Evolutionary conservation across 2,797 vertebrate genomes (phyloP), one percentile per base, ranked within the genome.

Genomic region (Tinamus major): DNA sequence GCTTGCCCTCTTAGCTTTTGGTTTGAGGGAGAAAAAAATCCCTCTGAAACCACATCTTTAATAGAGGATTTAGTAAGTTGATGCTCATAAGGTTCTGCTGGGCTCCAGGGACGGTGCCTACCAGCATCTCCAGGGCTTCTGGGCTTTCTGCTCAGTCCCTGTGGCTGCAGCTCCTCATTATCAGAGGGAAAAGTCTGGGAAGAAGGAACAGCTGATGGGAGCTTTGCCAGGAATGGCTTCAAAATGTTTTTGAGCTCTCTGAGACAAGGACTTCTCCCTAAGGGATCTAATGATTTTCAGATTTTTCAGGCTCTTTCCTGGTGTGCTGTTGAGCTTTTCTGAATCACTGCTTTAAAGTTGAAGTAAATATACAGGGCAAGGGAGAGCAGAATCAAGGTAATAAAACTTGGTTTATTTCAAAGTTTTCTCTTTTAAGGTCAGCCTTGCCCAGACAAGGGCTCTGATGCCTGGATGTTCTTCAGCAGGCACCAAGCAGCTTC

Each of bases 221-320:
- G 14, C 16, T 91, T 82, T 76, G 29, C 29, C 51, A 77, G 44
- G 42, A 81, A 59, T 81, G 80, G 9, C 67, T 88, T 89, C 48
- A 58, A 84, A 67, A 65, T 39, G 7, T 4, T 67, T 65, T 42
- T 37, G 16, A 58, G 0, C 4, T 59, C 13, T 72, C 41, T 18
- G 8, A 42, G 14, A 58, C 44, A 59, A 82, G 68, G 20, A 13
- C 6, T 35, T 93, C 23, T 87, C 62, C 27, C 39, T 13, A 4
- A 16, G 53, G 63, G 31, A 75, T 67, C 17, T 75, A 91, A 77
- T 41, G 31, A 41, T 74, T 71, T 89, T 78, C 58, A 63, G 42
- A 44, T 48, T 84, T 80, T 44, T 31, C 26, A 84, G 42, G 29
- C 58, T 78, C 31, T 53, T 13, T 83, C 82, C 76, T 37, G 29